Evolutionary conservation across 1,140 invertebrate genomes (phyloP).

Genomic region (Copidosoma floridanum): DNA sequence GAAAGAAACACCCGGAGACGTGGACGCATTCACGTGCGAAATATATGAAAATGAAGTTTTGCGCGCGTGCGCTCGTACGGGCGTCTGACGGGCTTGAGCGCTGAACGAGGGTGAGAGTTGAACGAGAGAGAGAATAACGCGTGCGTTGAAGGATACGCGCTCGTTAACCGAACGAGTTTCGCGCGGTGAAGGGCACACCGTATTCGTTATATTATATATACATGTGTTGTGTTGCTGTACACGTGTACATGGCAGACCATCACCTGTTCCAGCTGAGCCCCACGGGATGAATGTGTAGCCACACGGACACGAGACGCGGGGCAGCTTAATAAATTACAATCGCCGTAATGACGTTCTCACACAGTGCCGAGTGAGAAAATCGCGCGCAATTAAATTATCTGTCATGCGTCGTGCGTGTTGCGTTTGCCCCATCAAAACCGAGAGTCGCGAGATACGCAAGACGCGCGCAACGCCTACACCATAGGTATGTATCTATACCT

Average conservation of each 20-base stretch:
- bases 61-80: background rate
- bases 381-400: constrained; percentile 38
- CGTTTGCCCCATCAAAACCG: background rate
- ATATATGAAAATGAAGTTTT: constrained; percentile 12
- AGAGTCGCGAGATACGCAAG: too few relatives aligned
- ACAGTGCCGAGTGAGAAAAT: constrained; percentile 32
- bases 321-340: constrained; percentile 52
- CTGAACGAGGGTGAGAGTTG: constrained; percentile 19
- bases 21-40: constrained; percentile 8
- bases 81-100: background rate
- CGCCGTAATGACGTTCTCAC: constrained; percentile 50
- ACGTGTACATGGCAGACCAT: background rate
- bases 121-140: too few relatives aligned
- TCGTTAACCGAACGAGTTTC: constrained; percentile 1
- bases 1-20: constrained; percentile 16
- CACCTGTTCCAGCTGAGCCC: background rate
- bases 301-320: constrained; percentile 21
- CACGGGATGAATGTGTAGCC: background rate
- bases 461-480: too few relatives aligned
- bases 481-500: too few relatives aligned
- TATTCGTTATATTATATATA: too few relatives aligned
- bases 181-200: background rate
- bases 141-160: background rate
- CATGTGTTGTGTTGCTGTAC: too few relatives aligned
- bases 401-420: constrained; percentile 29